Base-by-base conservation (phyloP, 1,140 invertebrate genomes). In the Andrena cerasifolii region DNA sequence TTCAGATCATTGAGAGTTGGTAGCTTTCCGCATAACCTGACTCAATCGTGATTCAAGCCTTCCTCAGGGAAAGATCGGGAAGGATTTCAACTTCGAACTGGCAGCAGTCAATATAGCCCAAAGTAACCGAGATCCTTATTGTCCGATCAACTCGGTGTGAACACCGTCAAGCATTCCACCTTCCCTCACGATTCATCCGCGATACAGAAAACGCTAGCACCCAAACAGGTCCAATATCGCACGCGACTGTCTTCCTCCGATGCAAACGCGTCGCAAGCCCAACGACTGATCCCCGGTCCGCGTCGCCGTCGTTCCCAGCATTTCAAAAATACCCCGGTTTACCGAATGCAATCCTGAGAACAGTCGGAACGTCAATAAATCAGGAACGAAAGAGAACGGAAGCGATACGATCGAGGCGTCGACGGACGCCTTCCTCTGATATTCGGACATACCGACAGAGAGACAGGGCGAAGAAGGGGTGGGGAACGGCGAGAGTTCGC, bases 381-480 rank as follows among this genome's bases (percentile, higher is more conserved):
- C 59, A 63, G 18, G 58, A 14, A 40, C 33, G 58, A 51, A 49
- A 7, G 58, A 26, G 33, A 61, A 53, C 58, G 70, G 70, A 73
- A 73, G 26, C 59, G 71, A 73, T 73, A 73, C 71, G 59, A 65
- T 73, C 71, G 59, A 65, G 33, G 7, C 47, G 71, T 54, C 18
- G 33, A 53, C 59, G 31, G 24, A 62, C 70, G 53, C 36, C 24
- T 70, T 70, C 21, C 31, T 70, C 66, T 49, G 40, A 56, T 70
- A 73, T 51, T 62, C 21, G 45, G 45, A 51, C 43, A 24, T 21
- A 21, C 0, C 16, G 63, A 68, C 51, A 5, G 3, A 2, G 28
- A 24, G 24, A 61, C 5, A 31, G 5, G 18, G n/a, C 28, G 26
- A 47, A 33, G 16, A 6, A 40, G 7, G 18, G 26, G 51, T 59